A percentile compares a stretch with the other conserved stretches of the same genome.
phyloP scores from a whole-genome alignment of 2,797 vertebrate species.

The Sebastolobus altivelis region DNA sequence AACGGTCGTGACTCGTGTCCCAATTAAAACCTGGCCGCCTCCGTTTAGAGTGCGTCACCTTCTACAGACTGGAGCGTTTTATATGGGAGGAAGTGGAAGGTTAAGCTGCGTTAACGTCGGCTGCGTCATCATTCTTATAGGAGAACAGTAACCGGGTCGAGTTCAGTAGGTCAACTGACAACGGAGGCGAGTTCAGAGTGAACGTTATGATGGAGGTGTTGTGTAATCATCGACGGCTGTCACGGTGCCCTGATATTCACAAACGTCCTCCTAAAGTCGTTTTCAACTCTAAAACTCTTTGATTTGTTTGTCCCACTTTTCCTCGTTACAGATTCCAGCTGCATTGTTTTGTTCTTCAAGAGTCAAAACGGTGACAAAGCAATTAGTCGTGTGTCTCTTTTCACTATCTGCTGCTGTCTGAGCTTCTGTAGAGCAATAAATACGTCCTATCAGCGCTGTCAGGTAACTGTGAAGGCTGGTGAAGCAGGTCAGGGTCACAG shows the following conservation, averaged over 20 bases:
- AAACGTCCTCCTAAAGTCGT: neutral
- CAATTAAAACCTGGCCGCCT: constrained; percentile 43
- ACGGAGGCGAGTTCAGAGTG: neutral
- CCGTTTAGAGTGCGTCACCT: constrained; percentile 13
- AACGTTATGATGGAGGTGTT: neutral
- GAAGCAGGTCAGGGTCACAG: neutral
- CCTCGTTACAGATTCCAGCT: constrained; percentile 53
- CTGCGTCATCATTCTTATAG: too few species aligned
- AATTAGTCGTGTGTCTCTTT: constrained; percentile 65
- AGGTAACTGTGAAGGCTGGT: neutral
- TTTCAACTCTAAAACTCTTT: constrained; percentile 4
- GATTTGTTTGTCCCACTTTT: constrained; percentile 3
- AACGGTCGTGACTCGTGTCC: constrained; percentile 48
- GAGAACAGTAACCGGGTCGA: constrained; percentile 19
- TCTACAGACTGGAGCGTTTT: constrained; percentile 8
- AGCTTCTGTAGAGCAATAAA: constrained; percentile 27
- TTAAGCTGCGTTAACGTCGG: neutral
- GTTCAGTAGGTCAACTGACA: constrained; percentile 12
- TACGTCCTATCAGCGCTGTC: constrained; percentile 26
- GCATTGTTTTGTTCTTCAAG: constrained; percentile 51
- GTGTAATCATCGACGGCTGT: neutral
- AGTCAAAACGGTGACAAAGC: constrained; percentile 57
- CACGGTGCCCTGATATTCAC: neutral
- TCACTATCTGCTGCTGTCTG: constrained; percentile 17
- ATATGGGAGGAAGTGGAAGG: constrained; percentile 17